These are phyloP conservation scores for Tapera naevia DNA, from an alignment of 2,797 vertebrate genomes.

Conservation along the genomic window DNA sequence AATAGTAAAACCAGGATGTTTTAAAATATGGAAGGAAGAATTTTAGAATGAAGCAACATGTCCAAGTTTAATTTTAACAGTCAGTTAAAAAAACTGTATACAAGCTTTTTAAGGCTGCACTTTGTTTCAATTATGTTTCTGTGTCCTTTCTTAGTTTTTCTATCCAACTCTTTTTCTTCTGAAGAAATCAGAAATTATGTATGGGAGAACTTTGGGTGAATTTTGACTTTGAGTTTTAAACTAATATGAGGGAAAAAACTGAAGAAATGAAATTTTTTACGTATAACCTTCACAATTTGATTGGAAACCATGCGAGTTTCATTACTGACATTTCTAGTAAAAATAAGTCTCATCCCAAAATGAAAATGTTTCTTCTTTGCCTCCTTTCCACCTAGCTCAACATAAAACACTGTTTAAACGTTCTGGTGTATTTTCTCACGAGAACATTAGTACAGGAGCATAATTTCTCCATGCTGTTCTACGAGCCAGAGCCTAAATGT, in stretches of 20 bases:
- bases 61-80: neutral
- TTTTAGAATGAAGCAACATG: neutral
- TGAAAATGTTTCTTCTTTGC: neutral
- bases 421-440: neutral
- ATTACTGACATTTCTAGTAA: neutral
- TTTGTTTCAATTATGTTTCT: neutral
- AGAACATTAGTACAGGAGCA: neutral
- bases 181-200: neutral
- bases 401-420: neutral
- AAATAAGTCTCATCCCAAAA: neutral
- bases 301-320: neutral
- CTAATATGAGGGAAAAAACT: neutral
- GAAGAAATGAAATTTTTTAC: neutral
- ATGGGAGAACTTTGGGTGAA: neutral
- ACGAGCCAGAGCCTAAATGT: neutral
- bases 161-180: neutral
- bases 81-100: neutral
- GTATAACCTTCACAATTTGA: neutral
- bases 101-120: neutral
- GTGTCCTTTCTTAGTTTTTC: neutral
- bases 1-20: neutral
- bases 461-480: neutral
- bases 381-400: neutral
- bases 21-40: neutral
- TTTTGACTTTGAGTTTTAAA: neutral